These are phyloP conservation scores for Perognathus longimembris DNA, from an alignment of 2,113 vertebrate species.

Conservation along the genomic window DNA sequence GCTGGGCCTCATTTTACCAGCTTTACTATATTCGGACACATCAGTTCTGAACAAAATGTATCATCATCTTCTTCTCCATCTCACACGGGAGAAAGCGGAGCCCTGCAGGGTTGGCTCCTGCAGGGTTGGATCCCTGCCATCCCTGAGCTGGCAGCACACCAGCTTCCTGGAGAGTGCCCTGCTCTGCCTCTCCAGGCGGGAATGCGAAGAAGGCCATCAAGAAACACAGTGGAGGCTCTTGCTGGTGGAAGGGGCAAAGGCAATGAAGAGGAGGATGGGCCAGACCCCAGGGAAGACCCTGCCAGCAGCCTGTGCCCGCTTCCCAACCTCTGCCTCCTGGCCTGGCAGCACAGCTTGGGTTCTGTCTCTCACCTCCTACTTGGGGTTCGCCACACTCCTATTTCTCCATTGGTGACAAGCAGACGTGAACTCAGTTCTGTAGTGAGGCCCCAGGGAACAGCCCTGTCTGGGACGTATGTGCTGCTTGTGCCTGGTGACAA, in stretches of 20 bases:
- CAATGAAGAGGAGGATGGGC: no score
- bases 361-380: not conserved
- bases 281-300: not conserved
- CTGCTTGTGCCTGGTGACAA: not conserved
- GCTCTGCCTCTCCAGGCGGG: not conserved
- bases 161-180: not conserved
- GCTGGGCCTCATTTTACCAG: not conserved
- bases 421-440: not conserved
- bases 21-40: not conserved
- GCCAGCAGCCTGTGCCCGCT: not conserved
- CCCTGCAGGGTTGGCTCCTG: not conserved
- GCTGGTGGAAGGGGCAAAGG: not conserved
- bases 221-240: accelerated
- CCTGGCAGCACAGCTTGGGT: no score
- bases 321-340: no score
- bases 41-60: not conserved
- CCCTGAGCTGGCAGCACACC: not conserved
- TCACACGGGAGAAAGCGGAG: not conserved
- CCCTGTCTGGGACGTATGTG: no score
- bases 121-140: no score
- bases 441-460: not conserved
- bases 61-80: not conserved
- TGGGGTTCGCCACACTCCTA: not conserved
- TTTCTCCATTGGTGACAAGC: not conserved
- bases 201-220: no score